Evolutionary conservation across 2,113 vertebrate genomes (phyloP).

Genomic region (Emydocephalus ijimae): DNA sequence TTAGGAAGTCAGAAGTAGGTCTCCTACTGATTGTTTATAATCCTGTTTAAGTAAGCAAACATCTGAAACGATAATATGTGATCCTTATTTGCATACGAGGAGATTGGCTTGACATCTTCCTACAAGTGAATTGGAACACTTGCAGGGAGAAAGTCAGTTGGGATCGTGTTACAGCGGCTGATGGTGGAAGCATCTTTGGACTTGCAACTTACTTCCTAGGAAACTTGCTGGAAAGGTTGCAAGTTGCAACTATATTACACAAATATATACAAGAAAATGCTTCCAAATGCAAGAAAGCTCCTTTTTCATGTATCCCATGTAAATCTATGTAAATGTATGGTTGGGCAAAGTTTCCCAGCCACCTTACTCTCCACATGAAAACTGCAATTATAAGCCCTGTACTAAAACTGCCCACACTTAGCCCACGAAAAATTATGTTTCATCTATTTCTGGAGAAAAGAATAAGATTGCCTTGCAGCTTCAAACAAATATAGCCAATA

Average conservation of each 20-base stretch:
- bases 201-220: neutral
- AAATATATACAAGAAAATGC: neutral
- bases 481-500: neutral
- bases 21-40: neutral
- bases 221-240: neutral
- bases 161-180: neutral
- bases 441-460: neutral
- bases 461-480: neutral
- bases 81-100: neutral
- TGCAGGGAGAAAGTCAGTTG: neutral
- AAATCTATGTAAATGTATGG: neutral
- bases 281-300: neutral
- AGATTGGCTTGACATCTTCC: neutral
- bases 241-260: neutral
- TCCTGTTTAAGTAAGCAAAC: neutral
- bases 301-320: neutral
- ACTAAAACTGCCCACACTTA: neutral
- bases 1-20: neutral
- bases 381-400: neutral
- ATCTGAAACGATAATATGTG: neutral
- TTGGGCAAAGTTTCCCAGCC: neutral
- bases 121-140: neutral
- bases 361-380: neutral
- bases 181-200: neutral
- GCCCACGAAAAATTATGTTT: neutral